phyloP scores from a whole-genome alignment of 2,888 invertebrate genomes.

The Callyntrura guangdongensis region DNA sequence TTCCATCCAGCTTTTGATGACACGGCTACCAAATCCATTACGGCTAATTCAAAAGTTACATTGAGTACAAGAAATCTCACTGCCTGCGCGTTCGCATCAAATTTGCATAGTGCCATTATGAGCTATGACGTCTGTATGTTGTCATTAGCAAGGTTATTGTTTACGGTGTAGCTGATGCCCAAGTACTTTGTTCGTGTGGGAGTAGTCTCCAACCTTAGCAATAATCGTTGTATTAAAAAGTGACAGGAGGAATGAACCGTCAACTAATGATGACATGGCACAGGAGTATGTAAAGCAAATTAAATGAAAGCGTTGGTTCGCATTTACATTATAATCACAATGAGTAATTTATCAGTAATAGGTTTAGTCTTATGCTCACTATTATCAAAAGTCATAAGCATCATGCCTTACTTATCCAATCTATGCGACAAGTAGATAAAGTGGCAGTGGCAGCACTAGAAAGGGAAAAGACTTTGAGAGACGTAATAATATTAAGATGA shows the following conservation, averaged over 20 bases:
- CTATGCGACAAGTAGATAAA: neutral
- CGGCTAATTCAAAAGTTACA: constrained; percentile 49
- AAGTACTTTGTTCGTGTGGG: neutral
- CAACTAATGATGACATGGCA: neutral
- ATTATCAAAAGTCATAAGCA: neutral
- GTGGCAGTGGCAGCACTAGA: too few relatives aligned
- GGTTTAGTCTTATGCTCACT: neutral
- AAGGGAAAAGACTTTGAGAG: neutral
- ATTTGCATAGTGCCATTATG: neutral
- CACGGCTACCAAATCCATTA: constrained; percentile 55
- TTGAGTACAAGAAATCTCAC: constrained; percentile 4
- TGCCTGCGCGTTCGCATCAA: neutral
- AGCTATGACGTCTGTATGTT: neutral
- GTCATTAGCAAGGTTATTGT: neutral
- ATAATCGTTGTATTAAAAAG: constrained; percentile 1
- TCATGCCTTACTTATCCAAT: too few relatives aligned
- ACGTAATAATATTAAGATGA: too few relatives aligned
- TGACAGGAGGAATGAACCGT: constrained; percentile 7
- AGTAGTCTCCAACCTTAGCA: neutral
- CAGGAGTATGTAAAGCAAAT: neutral
- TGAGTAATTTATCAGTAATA: neutral
- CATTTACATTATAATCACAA: constrained; percentile 4
- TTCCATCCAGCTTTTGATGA: constrained; percentile 52
- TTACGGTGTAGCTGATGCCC: neutral
- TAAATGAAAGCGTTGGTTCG: neutral